Evolutionary conservation across 2,113 vertebrate species (phyloP), one percentile per base, ranked within the genome.

Genomic region (Passer montanus): DNA sequence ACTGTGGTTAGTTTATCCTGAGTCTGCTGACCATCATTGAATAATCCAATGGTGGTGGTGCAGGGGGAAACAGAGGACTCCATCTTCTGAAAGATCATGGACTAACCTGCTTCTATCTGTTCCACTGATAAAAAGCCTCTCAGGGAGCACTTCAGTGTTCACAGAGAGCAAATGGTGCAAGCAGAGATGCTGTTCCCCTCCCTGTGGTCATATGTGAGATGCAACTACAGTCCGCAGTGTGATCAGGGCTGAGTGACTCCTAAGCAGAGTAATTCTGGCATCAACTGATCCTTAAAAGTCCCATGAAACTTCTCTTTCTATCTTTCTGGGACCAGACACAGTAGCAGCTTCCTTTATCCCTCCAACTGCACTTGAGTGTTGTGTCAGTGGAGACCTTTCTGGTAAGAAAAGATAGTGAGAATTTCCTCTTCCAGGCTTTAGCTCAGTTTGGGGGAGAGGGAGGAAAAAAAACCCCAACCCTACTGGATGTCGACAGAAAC

Each of bases 1-100:
- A 1, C 35, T 35, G 33, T 1, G 2, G 2, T 18, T 62, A 14
- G 24, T 49, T 69, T n/a, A 56, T 37, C 20, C 22, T 0, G 0
- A 58, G 43, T 27, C 39, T 18, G 7, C n/a, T 69, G 50, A 15
- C 3, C 16, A 18, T 8, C 7, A 6, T 0, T 30, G 56, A 78
- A 46, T 7, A 10, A 56, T n/a, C 17, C 53, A 19, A 0, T 10
- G 22, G 3, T 37, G 50, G 16, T 33, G 31, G 27, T 30, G 17
- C 2, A 0, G 37, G 14, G 68, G 30, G 24, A 52, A 83, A 31
- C 2, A 66, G 28, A 76, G 27, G 11, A n/a, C 14, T 39, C 12
- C 8, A 3, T 37, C 15, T 64, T 83, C 69, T 63, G 39, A 58
- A 74, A 69, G 26, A 12, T 18, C 7, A 2, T 33, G 47, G 37